Evolutionary conservation across 2,797 vertebrate species (phyloP), one percentile per base, ranked within the genome.

Genomic region (Hephaestus fuliginosus): DNA sequence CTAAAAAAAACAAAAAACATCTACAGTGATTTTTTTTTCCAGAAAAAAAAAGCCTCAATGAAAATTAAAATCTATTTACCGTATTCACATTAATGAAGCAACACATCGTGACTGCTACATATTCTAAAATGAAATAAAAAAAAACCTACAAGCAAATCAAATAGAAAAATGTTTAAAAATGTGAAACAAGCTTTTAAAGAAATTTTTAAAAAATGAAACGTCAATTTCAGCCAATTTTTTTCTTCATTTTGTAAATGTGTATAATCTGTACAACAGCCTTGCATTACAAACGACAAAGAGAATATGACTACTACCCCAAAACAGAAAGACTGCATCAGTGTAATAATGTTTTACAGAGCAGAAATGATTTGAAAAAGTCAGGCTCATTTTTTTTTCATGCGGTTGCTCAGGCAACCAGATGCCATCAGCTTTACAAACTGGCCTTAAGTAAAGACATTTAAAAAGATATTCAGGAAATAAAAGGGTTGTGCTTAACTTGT

Each of bases 71-170:
- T 83, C 81, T 91, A 93, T 89, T 88, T 81, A 91, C 49, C 3
- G 30, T 89, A 89, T 95, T 95, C 86, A 94, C 94, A 94, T 94
- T 81, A 94, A 90, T 85, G 71, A 92, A 94, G 84, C 81, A 86
- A 74, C 77, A 86, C 55, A 39, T 49, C 67, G 74, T 88, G 88
- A 76, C 81, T 82, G 64, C 87, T 89, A 92, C 79, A 76, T 57
- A 85, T 53, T 77, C 86, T 94, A 92, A 93, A 88, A 89, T 80
- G 49, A 84, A 90, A 88, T 25, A 57, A 87, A 76, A 57, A 87
- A 76, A 66, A 67, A 70, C 41, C 51, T 68, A 79, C 33, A 70
- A 76, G 64, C 28, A 90, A 86, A 79, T 79, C n/a, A 58, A 87
- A 81, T 55, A 62, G 13, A 82, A 88, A 74, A 80, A 81, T n/a